Base-by-base conservation (phyloP, 2,888 invertebrate genomes). In the Papilio elwesi region DNA sequence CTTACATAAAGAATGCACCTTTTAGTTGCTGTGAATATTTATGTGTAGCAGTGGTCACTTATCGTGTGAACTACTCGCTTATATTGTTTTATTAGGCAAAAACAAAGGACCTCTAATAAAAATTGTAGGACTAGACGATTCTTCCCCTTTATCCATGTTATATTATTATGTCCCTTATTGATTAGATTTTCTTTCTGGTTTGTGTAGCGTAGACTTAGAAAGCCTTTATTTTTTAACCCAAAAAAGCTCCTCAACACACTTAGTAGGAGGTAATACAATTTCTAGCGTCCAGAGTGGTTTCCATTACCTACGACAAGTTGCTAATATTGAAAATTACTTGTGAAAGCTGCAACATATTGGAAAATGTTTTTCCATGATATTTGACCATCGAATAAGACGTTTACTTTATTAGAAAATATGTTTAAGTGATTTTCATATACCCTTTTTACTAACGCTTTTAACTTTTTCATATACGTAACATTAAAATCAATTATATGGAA, bases 241-340 rank as follows among this genome's bases (percentile, higher is more conserved):
- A 70, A 70, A 70, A 70, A 64, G 53, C 53, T 64, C 62, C 43
- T 55, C 53, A 48, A 70, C 53, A 47, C 64, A 70, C 70, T 70
- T 70, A 70, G 64, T 64, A 36, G n/a, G 70, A 47, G 55, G 70
- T 70, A 70, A 70, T 64, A 55, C 64, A 64, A 70, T 70, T 70
- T 64, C 53, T 48, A 64, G 47, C 64, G 70, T 36, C 64, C 70
- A 38, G 55, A 64, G 70, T 70, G 70, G 70, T 70, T 70, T 70
- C 70, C 70, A 70, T 70, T 70, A 70, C 70, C 64, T 52, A 70
- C 70, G 53, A 64, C 52, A 64, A 55, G 53, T 55, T 70, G 70
- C 64, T 64, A 70, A 70, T 70, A 70, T 64, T 70, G 70, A 70
- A 64, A 70, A 70, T 70, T 64, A 64, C 70, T 70, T 70, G 70